Percentiles rank a stretch among this genome's conserved stretches.
These are phyloP conservation scores for Tigriopus japonicus DNA, from an alignment of 1,140 invertebrate species.

Conservation along the genomic window DNA sequence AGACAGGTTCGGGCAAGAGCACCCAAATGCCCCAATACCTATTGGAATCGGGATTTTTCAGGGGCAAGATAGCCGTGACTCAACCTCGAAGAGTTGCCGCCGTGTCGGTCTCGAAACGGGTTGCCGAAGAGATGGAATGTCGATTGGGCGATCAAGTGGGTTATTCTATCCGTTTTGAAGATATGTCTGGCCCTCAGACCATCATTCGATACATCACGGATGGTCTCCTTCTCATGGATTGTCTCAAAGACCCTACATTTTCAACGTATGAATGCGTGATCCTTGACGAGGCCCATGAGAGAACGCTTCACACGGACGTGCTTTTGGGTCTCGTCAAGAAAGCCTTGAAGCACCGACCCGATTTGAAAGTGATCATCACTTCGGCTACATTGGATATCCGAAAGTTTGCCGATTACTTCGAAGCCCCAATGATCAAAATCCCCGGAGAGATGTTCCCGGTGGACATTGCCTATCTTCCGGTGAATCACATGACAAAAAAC, in stretches of 20 bases:
- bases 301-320: slow-evolving; percentile 94
- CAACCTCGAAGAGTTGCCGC: slow-evolving; percentile 91
- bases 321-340: slow-evolving; percentile 82
- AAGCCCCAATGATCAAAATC: slow-evolving; percentile 85
- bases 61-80: slow-evolving; percentile 81
- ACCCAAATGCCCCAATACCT: slow-evolving; percentile 99
- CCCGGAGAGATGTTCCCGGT: slow-evolving; percentile 93
- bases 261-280: slow-evolving; percentile 87
- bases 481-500: no score
- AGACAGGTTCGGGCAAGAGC: slow-evolving; percentile 97
- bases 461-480: slow-evolving; percentile 61
- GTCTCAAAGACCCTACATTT: slow-evolving; percentile 85
- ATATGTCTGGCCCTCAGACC: slow-evolving; percentile 92
- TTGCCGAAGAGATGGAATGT: slow-evolving; percentile 96
- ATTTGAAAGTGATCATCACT: slow-evolving; percentile 93
- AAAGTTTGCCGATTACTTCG: slow-evolving; percentile 97
- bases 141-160: slow-evolving; percentile 91
- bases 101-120: slow-evolving; percentile 95
- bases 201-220: slow-evolving; percentile 99
- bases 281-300: slow-evolving; percentile 97
- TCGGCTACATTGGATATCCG: slow-evolving; percentile 95
- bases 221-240: slow-evolving; percentile 95
- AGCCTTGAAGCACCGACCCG: slow-evolving; percentile 72
- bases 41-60: slow-evolving; percentile 78
- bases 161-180: slow-evolving; percentile 98